Conservation (phyloP, 2,113 vertebrate species). For the Dasyornis broadbenti region DNA sequence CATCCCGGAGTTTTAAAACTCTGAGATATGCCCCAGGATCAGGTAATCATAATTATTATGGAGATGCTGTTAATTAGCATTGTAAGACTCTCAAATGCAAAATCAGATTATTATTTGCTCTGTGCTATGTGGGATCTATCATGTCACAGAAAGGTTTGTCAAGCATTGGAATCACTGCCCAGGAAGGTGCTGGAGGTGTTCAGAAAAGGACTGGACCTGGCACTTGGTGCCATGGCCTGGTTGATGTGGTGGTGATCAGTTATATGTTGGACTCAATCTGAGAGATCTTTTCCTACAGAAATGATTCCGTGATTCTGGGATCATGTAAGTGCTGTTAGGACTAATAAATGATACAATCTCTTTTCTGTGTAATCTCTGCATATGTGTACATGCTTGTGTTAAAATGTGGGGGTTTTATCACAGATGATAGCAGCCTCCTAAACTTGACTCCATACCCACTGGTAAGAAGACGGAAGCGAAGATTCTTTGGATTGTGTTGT, state of each 20-base stretch:
- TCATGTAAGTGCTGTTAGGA: neutral
- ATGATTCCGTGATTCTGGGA: neutral
- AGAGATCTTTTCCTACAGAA: neutral
- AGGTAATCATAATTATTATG: neutral
- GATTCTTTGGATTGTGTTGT: slow-evolving; percentile 96
- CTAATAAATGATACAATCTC: neutral
- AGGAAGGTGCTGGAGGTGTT: neutral
- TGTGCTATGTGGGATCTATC: neutral
- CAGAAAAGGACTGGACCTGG: neutral
- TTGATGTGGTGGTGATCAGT: neutral
- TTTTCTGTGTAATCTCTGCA: neutral
- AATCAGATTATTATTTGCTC: neutral
- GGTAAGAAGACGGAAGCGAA: slow-evolving; percentile 92
- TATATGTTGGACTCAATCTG: neutral
- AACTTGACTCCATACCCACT: slow-evolving; percentile 95
- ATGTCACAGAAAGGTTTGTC: neutral
- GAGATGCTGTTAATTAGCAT: neutral
- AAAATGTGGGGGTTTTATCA: neutral
- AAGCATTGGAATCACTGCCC: neutral
- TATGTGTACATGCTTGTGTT: neutral
- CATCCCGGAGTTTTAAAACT: neutral
- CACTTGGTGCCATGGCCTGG: neutral
- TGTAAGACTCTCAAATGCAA: neutral
- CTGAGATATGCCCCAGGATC: neutral
- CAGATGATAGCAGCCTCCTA: slow-evolving; percentile 98